phyloP scores from a whole-genome alignment of 1,140 invertebrate genomes.

The Aphidius gifuensis region DNA sequence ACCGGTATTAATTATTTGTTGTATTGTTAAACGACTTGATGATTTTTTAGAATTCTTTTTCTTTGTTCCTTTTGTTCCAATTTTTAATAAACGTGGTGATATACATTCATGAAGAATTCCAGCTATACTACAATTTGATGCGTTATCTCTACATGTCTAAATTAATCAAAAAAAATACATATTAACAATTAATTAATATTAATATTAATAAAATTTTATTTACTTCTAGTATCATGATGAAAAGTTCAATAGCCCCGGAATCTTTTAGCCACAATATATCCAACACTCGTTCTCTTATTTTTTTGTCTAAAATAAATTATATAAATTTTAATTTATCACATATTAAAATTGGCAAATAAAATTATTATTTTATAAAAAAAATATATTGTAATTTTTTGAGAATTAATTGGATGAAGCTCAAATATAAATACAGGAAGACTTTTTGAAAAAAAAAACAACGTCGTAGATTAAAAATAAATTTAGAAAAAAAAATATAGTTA shows the following conservation, averaged over 20 bases:
- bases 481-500: too few species aligned
- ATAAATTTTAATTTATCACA: constrained; percentile 24
- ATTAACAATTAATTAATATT: constrained; percentile 4
- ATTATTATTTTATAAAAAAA: background rate
- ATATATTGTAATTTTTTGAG: constrained; percentile 3
- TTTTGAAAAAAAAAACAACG: background rate
- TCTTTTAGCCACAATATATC: constrained; percentile 60
- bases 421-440: background rate
- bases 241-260: constrained; percentile 56
- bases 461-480: too few species aligned
- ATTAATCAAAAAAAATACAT: constrained; percentile 26
- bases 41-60: constrained; percentile 40
- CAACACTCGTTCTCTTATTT: constrained; percentile 57
- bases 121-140: constrained; percentile 43
- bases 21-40: constrained; percentile 42
- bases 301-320: constrained; percentile 55
- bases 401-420: constrained; percentile 10
- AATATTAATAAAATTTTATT: constrained; percentile 25
- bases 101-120: constrained; percentile 52
- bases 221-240: constrained; percentile 60
- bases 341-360: background rate
- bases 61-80: constrained; percentile 38
- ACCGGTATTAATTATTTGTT: constrained; percentile 50
- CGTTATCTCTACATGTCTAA: constrained; percentile 47
- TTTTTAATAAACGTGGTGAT: constrained; percentile 41